Evolutionary conservation across 37 sponge, comb jelly and placozoan species (phyloP), one percentile per base, ranked within the genome.

Genomic region (Corticium candelabrum): DNA sequence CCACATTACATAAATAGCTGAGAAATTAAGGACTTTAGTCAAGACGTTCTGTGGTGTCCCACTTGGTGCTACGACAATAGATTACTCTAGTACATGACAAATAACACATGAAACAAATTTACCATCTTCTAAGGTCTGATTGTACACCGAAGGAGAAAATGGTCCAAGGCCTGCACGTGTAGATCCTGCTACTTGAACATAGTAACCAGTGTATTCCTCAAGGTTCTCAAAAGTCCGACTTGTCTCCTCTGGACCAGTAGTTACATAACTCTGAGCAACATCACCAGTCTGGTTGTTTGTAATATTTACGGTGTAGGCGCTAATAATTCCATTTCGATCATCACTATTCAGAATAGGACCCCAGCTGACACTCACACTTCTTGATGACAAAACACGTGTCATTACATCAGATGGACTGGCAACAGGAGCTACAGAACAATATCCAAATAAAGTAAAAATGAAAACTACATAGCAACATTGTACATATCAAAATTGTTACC

Each of bases 241-340:
- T 27, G 15, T 50, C 15, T 21, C 21, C 21, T 21, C 62, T 27
- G 11, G 11, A 27, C 62, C 62, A 11, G 21, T 21, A 11, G 21
- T 27, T 50, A 50, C 62, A 50, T 11, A 50, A 11, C 21, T 11
- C 15, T 21, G 11, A 50, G 11, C 21, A 21, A 50, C 62, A 50
- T 11, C 21, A 21, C 62, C 62, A 21, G 21, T 11, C 11, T 50
- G 15, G 21, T 27, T 21, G 62, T 50, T 21, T 75, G 75, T 34
- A 15, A 84, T 79, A n/a, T 37, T 43, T 21, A 84, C 74, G 78
- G 71, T 73, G 33, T 84, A 84, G 40, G 1, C 38, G 68, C 79
- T 84, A 69, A 57, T 78, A 41, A 83, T 36, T 32, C 84, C 84
- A 70, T 83, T 83, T 67, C 76, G 15, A 50, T 50, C 62, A 73